Conservation (phyloP, 2,113 vertebrate genomes). For the Elanoides forficatus region DNA sequence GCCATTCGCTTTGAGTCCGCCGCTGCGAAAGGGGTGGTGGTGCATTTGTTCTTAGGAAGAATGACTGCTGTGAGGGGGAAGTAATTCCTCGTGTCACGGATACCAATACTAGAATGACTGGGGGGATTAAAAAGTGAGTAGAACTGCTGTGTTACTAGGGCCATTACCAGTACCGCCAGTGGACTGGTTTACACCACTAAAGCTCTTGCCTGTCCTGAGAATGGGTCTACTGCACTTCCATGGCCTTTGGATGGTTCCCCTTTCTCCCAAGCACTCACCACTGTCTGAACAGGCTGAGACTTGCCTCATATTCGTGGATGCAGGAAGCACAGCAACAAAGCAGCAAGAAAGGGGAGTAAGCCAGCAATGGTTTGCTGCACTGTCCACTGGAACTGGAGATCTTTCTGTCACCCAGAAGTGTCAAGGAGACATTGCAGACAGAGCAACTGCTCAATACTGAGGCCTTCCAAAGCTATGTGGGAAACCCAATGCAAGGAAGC, state of each 20-base stretch:
- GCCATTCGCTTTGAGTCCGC: background rate
- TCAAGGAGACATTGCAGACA: background rate
- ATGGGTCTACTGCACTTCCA: background rate
- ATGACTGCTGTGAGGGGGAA: background rate
- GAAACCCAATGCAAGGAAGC: background rate
- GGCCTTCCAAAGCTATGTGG: background rate
- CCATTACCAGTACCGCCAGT: background rate
- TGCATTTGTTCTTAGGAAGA: background rate
- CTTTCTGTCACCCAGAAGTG: background rate
- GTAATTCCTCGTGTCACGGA: background rate
- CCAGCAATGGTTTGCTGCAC: background rate
- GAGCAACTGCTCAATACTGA: background rate
- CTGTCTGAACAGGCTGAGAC: background rate
- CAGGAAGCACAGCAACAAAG: background rate
- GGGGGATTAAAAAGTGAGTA: background rate
- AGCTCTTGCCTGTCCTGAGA: background rate
- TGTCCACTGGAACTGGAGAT: background rate
- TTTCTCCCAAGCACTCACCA: background rate
- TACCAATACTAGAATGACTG: background rate
- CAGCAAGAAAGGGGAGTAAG: background rate
- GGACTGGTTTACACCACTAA: background rate
- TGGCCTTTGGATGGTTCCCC: background rate
- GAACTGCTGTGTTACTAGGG: background rate
- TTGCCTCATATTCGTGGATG: background rate
- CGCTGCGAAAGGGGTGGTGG: background rate